These are phyloP conservation scores for Ectemnius lituratus DNA, from an alignment of 2,888 invertebrate species.

Conservation along the genomic window DNA sequence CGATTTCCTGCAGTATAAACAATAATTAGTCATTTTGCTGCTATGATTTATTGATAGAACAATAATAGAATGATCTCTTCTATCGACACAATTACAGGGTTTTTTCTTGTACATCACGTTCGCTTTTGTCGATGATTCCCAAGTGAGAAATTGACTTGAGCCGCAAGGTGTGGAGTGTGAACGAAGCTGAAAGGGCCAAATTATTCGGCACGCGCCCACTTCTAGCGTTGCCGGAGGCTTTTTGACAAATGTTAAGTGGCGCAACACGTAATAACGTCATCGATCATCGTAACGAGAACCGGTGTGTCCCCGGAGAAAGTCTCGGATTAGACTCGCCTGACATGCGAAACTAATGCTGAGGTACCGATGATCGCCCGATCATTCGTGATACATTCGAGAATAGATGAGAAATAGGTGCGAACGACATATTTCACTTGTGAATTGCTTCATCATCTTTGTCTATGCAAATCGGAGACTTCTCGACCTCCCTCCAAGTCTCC, in stretches of 20 bases:
- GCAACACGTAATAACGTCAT: conserved; percentile 16
- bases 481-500: no score
- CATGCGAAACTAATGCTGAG: background rate
- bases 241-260: conserved; percentile 22
- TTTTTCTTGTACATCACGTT: conserved; percentile 3
- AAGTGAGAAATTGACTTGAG: background rate
- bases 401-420: no score
- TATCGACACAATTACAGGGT: no score
- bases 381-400: background rate
- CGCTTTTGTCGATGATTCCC: no score
- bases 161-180: background rate
- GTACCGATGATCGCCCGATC: background rate
- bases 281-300: conserved; percentile 18
- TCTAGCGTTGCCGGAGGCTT: conserved; percentile 2
- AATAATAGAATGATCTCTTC: no score
- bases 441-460: background rate
- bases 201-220: conserved; percentile 4
- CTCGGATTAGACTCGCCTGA: background rate
- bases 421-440: background rate
- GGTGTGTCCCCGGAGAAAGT: conserved; percentile 14
- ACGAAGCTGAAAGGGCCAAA: background rate
- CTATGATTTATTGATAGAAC: no score
- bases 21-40: no score
- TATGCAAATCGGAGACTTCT: background rate
- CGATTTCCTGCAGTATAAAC: no score